Percentiles rank a stretch among this genome's conserved stretches.
Conservation (phyloP, 2,113 vertebrate genomes). For the Baryphthengus martii region DNA sequence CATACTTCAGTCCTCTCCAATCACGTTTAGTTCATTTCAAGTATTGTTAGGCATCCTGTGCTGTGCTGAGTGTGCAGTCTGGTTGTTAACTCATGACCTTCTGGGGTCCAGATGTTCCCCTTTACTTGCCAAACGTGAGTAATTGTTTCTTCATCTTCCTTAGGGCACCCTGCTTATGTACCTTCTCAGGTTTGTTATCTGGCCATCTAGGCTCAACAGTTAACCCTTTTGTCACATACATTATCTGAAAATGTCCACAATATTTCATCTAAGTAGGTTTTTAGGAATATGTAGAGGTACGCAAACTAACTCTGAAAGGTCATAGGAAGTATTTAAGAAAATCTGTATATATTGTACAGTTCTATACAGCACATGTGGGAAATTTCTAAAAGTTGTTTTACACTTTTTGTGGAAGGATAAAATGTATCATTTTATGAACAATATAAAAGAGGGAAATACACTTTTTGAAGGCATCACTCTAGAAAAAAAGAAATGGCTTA, state of each 20-base stretch:
- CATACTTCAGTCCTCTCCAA: background rate
- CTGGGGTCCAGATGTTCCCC: background rate
- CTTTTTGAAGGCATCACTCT: background rate
- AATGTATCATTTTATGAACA: background rate
- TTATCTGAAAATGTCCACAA: background rate
- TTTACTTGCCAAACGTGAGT: background rate
- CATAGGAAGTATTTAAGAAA: background rate
- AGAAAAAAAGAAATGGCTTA: background rate
- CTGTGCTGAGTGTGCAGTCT: background rate
- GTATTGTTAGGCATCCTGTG: background rate
- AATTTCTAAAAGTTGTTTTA: background rate
- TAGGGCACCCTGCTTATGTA: background rate
- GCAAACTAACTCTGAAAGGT: background rate
- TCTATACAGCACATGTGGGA: background rate
- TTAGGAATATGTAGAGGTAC: background rate
- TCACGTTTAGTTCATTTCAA: background rate
- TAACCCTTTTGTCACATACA: background rate
- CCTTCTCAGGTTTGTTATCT: background rate
- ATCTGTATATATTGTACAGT: background rate
- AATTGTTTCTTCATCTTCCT: background rate
- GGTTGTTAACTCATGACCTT: background rate
- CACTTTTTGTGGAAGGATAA: background rate
- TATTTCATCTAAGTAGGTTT: background rate
- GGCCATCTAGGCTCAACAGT: background rate
- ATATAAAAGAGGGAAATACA: background rate